A percentile compares a stretch with the other conserved stretches of the same genome.
Evolutionary conservation across 2,797 vertebrate species (phyloP).

Genomic region (Amblyopsis hoosieri): DNA sequence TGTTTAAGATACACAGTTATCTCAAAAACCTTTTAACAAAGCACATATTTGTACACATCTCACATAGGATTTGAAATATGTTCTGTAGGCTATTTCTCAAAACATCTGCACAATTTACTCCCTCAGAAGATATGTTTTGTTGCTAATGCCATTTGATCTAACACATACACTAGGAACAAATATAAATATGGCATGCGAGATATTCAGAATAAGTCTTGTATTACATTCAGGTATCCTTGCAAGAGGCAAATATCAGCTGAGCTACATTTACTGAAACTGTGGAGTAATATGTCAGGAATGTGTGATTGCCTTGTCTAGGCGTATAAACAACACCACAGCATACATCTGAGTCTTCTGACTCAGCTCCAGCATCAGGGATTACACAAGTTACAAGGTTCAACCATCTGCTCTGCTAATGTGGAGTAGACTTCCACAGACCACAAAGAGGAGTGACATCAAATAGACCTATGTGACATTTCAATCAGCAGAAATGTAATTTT

Average conservation of each 20-base stretch:
- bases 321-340: conserved; percentile 53
- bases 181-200: too few species aligned
- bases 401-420: conserved; percentile 33
- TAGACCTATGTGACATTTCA: conserved; percentile 7
- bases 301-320: conserved; percentile 43
- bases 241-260: conserved; percentile 47
- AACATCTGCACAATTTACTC: too few species aligned
- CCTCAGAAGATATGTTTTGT: too few species aligned
- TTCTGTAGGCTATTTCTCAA: too few species aligned
- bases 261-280: conserved; percentile 52
- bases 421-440: conserved; percentile 3
- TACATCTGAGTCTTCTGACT: conserved; percentile 56
- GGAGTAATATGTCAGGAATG: conserved; percentile 64
- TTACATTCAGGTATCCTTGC: background rate
- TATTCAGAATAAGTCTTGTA: background rate
- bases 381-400: conserved; percentile 50
- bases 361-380: conserved; percentile 41
- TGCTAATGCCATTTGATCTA: too few species aligned
- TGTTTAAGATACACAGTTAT: background rate
- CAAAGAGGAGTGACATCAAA: conserved; percentile 7
- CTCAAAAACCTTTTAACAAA: background rate
- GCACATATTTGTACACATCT: too few species aligned
- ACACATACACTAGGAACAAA: background rate
- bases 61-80: too few species aligned
- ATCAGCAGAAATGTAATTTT: background rate